phyloP scores from a whole-genome alignment of 1,140 invertebrate genomes.

The Whitmania pigra region DNA sequence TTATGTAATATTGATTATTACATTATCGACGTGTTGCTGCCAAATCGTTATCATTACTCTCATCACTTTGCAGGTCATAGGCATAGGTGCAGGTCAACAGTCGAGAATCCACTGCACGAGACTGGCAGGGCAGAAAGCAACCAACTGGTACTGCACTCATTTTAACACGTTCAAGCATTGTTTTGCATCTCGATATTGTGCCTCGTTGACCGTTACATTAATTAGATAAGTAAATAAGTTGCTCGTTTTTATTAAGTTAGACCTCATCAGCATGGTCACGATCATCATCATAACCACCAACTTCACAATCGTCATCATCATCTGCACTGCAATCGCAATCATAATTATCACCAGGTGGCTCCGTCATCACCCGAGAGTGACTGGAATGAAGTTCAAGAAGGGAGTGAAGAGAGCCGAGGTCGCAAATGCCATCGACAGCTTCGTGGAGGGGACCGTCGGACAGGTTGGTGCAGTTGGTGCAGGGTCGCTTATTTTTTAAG shows the following conservation, averaged over 20 bases:
- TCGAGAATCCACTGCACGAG: constrained; percentile 93
- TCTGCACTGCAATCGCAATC: no score
- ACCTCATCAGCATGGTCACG: no score
- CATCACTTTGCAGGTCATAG: constrained; percentile 55
- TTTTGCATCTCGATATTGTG: no score
- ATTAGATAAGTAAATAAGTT: no score
- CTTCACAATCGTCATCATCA: no score
- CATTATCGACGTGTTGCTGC: no score
- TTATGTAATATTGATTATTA: no score
- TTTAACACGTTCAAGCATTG: neutral
- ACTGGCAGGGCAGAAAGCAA: constrained; percentile 90
- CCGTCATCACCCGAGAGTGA: constrained; percentile 76
- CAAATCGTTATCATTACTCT: neutral
- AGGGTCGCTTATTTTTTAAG: no score
- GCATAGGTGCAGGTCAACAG: constrained; percentile 94
- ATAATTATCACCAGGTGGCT: constrained; percentile 58
- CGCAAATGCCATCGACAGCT: constrained; percentile 90
- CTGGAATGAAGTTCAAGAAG: constrained; percentile 71
- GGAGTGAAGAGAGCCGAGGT: constrained; percentile 80
- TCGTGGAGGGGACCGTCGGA: constrained; percentile 76
- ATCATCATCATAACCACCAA: no score
- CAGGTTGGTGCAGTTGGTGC: constrained; percentile 41
- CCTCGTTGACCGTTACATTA: no score
- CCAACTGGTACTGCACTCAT: constrained; percentile 62
- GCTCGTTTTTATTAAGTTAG: no score